Evolutionary conservation across 2,113 vertebrate species (phyloP).

Genomic region (Coptodon bakossiorum): DNA sequence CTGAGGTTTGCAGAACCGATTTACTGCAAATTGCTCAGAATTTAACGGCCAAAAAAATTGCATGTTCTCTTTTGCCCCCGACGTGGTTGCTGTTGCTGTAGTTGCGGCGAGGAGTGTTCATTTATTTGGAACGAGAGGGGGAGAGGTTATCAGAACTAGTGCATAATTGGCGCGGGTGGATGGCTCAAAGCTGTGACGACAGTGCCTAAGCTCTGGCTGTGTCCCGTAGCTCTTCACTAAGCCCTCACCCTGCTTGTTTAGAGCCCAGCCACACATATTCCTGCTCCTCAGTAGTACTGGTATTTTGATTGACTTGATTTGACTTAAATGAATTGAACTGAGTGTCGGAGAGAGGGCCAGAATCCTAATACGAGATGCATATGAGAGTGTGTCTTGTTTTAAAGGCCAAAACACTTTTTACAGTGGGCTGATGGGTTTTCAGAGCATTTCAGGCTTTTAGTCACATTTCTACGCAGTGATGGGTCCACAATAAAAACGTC

Average conservation of each 20-base stretch:
- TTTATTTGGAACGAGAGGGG: background rate
- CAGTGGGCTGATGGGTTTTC: background rate
- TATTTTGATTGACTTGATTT: background rate
- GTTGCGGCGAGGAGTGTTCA: background rate
- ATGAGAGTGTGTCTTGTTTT: background rate
- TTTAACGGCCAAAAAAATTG: background rate
- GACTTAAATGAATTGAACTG: background rate
- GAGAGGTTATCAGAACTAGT: background rate
- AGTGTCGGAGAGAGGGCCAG: background rate
- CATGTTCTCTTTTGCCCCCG: background rate
- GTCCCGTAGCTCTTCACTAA: background rate
- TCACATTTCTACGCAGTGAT: background rate
- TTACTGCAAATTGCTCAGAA: background rate
- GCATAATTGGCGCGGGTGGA: background rate
- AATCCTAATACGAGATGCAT: background rate
- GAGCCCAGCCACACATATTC: background rate
- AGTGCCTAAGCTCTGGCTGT: background rate
- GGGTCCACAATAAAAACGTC: background rate
- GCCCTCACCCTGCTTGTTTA: background rate
- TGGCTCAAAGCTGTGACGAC: background rate
- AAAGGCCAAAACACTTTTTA: background rate
- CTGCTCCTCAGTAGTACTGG: background rate
- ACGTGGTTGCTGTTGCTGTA: background rate
- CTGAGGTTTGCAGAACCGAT: background rate
- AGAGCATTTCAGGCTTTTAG: background rate